Evolutionary conservation across 2,113 vertebrate species (phyloP), one percentile per base, ranked within the genome.

Genomic region (Gadus chalcogrammus): DNA sequence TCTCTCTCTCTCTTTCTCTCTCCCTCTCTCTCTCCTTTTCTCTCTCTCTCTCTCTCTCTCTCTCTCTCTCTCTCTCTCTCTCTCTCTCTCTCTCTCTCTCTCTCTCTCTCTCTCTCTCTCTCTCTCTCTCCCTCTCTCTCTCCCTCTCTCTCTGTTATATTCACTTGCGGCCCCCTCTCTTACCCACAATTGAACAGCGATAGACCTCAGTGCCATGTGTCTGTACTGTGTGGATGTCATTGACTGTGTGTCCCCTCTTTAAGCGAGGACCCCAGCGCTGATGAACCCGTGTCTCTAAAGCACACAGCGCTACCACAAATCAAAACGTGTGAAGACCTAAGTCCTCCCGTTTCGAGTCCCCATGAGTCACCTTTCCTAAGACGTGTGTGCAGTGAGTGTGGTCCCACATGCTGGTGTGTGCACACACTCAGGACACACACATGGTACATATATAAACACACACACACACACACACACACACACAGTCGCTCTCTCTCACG

Each of bases 391-490:
- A 58, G 15, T 17, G 71, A 91, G 78, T 66, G 67, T 75, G 89
- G 88, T 85, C 68, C 88, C 86, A 89, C 82, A 81, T 88, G 88
- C 56, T 82, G 77, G 73, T 71, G 80, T 71, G 80, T 88, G 72
- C 86, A 28, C 22, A 53, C 35, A 48, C 71, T 73, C 72, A 68
- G 68, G 71, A 79, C 52, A 42, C 63, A 60, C n/a, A 42, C 35
- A 58, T 16, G 18, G 38, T 6, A 74, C 16, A 67, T 16, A 70
- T 31, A n/a, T 52, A 35, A 52, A 59, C 48, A 53, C 42, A 22
- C 64, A 65, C 8, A 16, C 52, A 24, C 60, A 59, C 48, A 53
- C 42, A 22, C 64, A 65, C 8, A 16, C 52, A 24, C 60, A 53
- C 15, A 31, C 31, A 5, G 55, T 5, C n/a, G 18, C 48, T 31